Conservation (phyloP, 2,888 invertebrate genomes). For the Drosophila melanosoma region DNA sequence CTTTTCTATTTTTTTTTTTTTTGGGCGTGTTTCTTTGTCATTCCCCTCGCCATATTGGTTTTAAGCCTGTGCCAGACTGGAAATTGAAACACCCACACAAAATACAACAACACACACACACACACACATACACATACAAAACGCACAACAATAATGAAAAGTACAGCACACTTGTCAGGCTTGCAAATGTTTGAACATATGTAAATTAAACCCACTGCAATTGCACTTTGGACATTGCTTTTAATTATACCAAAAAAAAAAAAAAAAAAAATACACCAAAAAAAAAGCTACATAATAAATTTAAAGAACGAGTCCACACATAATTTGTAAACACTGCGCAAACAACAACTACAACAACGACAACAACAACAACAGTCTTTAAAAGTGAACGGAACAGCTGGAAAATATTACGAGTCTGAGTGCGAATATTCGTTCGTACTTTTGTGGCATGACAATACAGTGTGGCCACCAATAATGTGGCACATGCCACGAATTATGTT, state of each 20-base stretch:
- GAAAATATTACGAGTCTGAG: conserved; percentile 4
- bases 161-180: conserved; percentile 43
- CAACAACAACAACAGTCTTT: conserved; percentile 36
- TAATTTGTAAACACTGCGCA: conserved; percentile 41
- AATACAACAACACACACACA: conserved; percentile 18
- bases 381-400: conserved; percentile 61
- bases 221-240: conserved; percentile 77
- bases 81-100: conserved; percentile 73
- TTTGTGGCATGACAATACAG: conserved; percentile 6
- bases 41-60: conserved; percentile 33
- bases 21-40: conserved; percentile 46
- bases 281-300: conserved; percentile 17
- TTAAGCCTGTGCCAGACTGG: conserved; percentile 60
- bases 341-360: conserved; percentile 8
- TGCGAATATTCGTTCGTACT: not conserved
- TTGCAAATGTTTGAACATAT: conserved; percentile 66
- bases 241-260: conserved; percentile 68
- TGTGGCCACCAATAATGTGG: conserved; percentile 12
- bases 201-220: conserved; percentile 72
- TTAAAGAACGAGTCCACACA: conserved; percentile 55
- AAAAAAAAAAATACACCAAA: conserved; percentile 6
- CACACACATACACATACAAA: conserved; percentile 59
- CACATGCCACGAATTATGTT: conserved; percentile 4
- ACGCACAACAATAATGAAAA: conserved; percentile 13
- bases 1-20: not conserved